A percentile compares a stretch with the other conserved stretches of the same genome.
Evolutionary conservation across 2,113 vertebrate species (phyloP).

Genomic region (Edolisoma coerulescens): DNA sequence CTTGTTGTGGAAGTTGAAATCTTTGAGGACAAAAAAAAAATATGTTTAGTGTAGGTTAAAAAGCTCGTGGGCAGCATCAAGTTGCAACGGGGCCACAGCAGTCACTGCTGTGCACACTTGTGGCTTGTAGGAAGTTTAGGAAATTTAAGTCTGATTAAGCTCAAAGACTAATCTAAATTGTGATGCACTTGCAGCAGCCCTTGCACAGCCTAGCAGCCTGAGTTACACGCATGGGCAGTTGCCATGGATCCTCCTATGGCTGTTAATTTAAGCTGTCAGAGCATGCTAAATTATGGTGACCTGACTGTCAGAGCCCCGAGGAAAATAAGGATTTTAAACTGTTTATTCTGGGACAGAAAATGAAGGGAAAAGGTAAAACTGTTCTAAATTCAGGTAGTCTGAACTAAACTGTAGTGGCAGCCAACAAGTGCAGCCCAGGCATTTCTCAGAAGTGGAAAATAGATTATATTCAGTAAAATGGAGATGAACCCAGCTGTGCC

Average conservation of each 20-base stretch:
- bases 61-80: neutral
- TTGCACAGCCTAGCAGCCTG: neutral
- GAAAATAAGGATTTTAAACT: neutral
- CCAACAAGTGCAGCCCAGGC: neutral
- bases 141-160: neutral
- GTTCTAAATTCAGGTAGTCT: neutral
- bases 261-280: neutral
- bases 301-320: neutral
- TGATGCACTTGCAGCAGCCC: neutral
- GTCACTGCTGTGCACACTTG: neutral
- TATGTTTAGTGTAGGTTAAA: neutral
- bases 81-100: rapidly evolving
- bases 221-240: neutral
- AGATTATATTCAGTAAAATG: neutral
- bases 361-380: neutral
- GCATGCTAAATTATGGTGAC: neutral
- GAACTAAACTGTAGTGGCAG: neutral
- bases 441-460: neutral
- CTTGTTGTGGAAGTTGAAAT: neutral
- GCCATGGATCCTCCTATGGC: neutral
- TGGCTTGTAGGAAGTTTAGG: neutral
- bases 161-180: neutral
- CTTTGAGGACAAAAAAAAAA: neutral
- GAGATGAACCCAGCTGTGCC: rapidly evolving
- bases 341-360: neutral